phyloP scores from a whole-genome alignment of 2,888 invertebrate species.

The Priapulus caudatus region DNA sequence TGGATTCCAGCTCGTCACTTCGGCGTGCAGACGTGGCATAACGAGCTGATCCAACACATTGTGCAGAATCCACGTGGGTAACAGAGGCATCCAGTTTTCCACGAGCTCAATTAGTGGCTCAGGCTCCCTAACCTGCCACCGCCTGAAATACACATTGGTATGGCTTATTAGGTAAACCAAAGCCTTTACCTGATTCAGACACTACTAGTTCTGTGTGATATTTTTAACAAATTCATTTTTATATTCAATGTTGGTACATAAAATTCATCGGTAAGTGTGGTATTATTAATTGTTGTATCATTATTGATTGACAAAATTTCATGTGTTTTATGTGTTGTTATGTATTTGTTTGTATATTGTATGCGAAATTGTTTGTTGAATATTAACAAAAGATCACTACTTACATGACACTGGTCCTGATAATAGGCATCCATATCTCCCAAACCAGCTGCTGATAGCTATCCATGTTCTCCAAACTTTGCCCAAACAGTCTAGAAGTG shows the following conservation, averaged over 20 bases:
- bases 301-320: no score
- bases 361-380: no score
- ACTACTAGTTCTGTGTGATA: no score
- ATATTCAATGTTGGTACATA: no score
- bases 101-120: constrained; percentile 64
- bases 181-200: no score
- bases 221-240: no score
- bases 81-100: constrained; percentile 62
- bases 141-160: constrained; percentile 44
- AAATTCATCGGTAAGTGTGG: no score
- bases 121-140: constrained; percentile 67
- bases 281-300: no score
- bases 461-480: constrained; percentile 34
- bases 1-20: constrained; percentile 84
- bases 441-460: constrained; percentile 73
- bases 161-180: no score
- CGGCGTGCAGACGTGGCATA: constrained; percentile 51
- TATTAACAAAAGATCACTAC: no score
- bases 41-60: constrained; percentile 70
- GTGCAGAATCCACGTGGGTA: constrained; percentile 70
- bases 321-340: no score
- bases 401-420: constrained; percentile 59
- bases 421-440: constrained; percentile 78
- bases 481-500: constrained; percentile 20
- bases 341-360: no score